Conservation (phyloP, 2,113 vertebrate genomes). For the Apaloderma vittatum region DNA sequence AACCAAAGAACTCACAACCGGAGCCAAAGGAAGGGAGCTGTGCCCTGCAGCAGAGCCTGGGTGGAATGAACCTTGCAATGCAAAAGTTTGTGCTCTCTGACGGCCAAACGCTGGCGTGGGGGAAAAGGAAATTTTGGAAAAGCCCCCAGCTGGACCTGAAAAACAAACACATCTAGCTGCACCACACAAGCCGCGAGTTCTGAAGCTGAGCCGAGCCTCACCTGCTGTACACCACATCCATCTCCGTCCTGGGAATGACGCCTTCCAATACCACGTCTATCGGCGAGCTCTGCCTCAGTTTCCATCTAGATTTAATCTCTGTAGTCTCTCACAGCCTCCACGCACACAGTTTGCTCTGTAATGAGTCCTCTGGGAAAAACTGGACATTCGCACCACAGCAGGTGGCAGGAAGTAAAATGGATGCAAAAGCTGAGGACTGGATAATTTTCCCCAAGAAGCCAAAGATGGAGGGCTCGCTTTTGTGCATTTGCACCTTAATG, state of each 20-base stretch:
- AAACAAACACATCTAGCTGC: slow-evolving; percentile 3
- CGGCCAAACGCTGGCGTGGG: background rate
- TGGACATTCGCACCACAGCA: background rate
- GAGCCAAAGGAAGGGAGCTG: background rate
- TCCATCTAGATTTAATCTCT: background rate
- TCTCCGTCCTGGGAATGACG: background rate
- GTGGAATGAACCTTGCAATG: background rate
- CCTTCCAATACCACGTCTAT: background rate
- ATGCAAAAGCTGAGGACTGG: background rate
- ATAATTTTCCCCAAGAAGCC: background rate
- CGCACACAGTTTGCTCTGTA: background rate
- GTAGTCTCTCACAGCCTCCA: background rate
- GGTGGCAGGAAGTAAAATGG: background rate
- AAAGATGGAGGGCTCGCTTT: background rate
- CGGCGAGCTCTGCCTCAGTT: background rate
- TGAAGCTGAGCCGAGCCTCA: background rate
- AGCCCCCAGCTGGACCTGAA: background rate
- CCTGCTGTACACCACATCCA: background rate
- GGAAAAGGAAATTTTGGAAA: background rate
- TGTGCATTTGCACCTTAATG: background rate
- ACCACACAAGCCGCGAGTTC: background rate
- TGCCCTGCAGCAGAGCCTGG: background rate
- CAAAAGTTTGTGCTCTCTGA: background rate
- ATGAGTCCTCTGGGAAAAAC: background rate
- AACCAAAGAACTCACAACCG: background rate